Base-by-base conservation (phyloP, 2,797 vertebrate genomes). In the Furcifer pardalis region DNA sequence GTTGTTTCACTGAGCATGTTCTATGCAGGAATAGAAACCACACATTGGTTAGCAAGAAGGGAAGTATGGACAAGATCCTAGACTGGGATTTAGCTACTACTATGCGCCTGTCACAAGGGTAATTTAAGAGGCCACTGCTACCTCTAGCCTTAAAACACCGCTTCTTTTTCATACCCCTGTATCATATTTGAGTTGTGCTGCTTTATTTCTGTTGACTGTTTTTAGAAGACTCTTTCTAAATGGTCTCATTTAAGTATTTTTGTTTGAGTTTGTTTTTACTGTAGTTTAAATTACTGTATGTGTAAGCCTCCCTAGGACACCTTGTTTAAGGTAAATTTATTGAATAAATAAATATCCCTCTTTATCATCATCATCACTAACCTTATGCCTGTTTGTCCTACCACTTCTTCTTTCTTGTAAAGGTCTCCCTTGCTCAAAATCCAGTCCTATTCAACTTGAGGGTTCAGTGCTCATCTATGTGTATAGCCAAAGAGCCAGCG, bases 251-350 rank as follows among this genome's bases (percentile, higher is more conserved):
- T 66, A 66, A 66, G 15, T 35, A 44, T 68, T 46, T 32, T 75
- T 63, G 13, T 83, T 83, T 76, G 17, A 56, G 32, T 83, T 81
- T 83, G 63, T 25, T 40, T 77, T 62, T 62, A 46, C 40, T 35
- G 12, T 62, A 62, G 2, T 73, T 62, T 82, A 62, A 82, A 73
- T 68, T 42, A n/a, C n/a, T n/a, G n/a, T n/a, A 25, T 68, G 37
- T 5, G 27, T 68, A 23, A 5, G 5, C 62, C 2, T 0, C 25
- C 62, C 30, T 32, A 32, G 46, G 27, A 27, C 56, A 77, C 46
- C n/a, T 42, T 79, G 37, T 32, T 49, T 5, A 66, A 49, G 77
- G 77, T 46, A 46, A 46, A n/a, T 46, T 42, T 32, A 7, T 52
- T 56, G 17, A 68, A 80, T 74, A 46, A 52, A 79, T 66, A 49